Evolutionary conservation across 2,797 vertebrate species (phyloP), one percentile per base, ranked within the genome.

Genomic region (Ctenosaura bakeri): DNA sequence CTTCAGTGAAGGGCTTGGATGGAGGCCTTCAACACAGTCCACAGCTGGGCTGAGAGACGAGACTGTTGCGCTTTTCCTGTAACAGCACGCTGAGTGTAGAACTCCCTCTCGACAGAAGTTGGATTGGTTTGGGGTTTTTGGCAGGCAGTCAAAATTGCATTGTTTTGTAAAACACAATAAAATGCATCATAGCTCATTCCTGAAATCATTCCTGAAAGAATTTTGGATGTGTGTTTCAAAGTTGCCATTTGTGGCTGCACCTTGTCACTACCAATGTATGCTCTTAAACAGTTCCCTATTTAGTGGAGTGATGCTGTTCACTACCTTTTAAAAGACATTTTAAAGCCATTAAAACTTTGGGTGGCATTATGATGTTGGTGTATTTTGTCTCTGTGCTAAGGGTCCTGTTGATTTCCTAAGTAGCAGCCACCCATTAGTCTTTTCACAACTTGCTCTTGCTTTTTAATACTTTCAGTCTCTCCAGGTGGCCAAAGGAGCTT

Each of bases 381-480:
- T 22, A 46, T 87, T 77, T 42, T 69, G 80, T 74, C 73, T 64
- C 32, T 29, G 54, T 20, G 64, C 32, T 76, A 56, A 54, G n/a
- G n/a, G 26, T 73, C 56, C 32, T 52, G 32, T 20, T 29, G 20
- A 12, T 69, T 56, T 86, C 66, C 29, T 83, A 66, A 54, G 54
- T n/a, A 38, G 56, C 24, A 83, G 73, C 26, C 12, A 76, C n/a
- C n/a, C 29, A 81, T 78, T 73, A 66, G 56, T 13, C 64, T 62
- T 50, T 78, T 83, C 52, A 79, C 71, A 35, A 52, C 82, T 73
- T 62, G 38, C 32, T 20, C 73, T 87, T 85, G 35, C 14, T n/a
- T 78, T 73, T 85, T 59, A 74, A 69, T 71, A 76, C 76, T 85
- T 62, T 62, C 73, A 79, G 71, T 18, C 46, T 83, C 91, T 62